phyloP scores from a whole-genome alignment of 2,888 invertebrate genomes.

The Theretra japonica region DNA sequence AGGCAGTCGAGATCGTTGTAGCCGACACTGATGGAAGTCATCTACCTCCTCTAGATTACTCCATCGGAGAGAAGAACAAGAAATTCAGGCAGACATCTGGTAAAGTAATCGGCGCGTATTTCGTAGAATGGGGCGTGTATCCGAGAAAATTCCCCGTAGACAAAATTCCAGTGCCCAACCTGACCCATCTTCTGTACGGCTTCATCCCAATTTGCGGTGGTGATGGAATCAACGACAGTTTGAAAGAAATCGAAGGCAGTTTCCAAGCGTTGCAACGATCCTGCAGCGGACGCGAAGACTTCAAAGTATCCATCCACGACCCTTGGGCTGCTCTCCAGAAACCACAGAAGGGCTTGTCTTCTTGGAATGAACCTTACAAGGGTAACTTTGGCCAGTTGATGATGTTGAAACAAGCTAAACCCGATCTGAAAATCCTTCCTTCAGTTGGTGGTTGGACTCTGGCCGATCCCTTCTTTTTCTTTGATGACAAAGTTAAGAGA shows the following conservation, averaged over 20 bases:
- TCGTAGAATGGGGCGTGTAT: slow-evolving; percentile 81
- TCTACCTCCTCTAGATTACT: slow-evolving; percentile 71
- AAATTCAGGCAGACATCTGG: slow-evolving; percentile 80
- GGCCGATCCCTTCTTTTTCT: slow-evolving; percentile 80
- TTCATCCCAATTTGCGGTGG: slow-evolving; percentile 81
- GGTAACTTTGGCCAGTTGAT: slow-evolving; percentile 80
- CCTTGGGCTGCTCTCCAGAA: slow-evolving; percentile 81
- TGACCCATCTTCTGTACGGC: slow-evolving; percentile 78
- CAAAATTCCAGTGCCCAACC: slow-evolving; percentile 72
- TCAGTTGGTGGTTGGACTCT: slow-evolving; percentile 80
- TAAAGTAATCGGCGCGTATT: slow-evolving; percentile 78
- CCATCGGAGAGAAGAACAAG: slow-evolving; percentile 74
- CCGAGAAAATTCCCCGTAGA: slow-evolving; percentile 80
- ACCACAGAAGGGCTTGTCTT: slow-evolving; percentile 76
- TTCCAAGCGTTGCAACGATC: slow-evolving; percentile 79
- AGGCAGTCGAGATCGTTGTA: slow-evolving; percentile 73
- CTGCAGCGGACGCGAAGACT: slow-evolving; percentile 79
- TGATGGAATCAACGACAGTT: slow-evolving; percentile 81
- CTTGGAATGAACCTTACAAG: slow-evolving; percentile 82
- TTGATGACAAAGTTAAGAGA: slow-evolving; percentile 72
- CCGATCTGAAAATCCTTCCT: slow-evolving; percentile 76
- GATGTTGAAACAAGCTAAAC: slow-evolving; percentile 77
- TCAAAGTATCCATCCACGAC: slow-evolving; percentile 79
- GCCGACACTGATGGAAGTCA: slow-evolving; percentile 82
- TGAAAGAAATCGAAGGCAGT: slow-evolving; percentile 81